phyloP scores from a whole-genome alignment of 2,797 vertebrate genomes.

The Buphagus erythrorhynchus region DNA sequence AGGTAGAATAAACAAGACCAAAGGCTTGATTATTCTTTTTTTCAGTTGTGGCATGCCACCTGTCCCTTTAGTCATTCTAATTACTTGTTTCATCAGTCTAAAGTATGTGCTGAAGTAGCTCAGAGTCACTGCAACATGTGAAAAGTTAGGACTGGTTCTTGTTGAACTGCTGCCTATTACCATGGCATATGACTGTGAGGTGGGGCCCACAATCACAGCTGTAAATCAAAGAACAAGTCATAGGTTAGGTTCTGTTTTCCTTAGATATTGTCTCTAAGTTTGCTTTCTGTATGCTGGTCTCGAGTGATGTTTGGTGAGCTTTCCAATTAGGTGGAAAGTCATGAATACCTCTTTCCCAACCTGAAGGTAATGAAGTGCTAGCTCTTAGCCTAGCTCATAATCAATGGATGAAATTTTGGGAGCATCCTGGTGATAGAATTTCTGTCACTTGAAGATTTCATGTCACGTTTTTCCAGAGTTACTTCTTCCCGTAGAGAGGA shows the following conservation, averaged over 20 bases:
- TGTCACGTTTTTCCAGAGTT: background rate
- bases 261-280: conserved; percentile 63
- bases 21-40: background rate
- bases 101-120: conserved; percentile 35
- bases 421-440: background rate
- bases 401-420: background rate
- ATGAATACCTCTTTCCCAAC: background rate
- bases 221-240: conserved; percentile 68
- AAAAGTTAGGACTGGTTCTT: background rate
- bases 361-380: background rate
- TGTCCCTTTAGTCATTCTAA: background rate
- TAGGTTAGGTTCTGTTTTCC: conserved; percentile 62
- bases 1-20: background rate
- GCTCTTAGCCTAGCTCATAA: background rate
- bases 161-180: conserved; percentile 47
- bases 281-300: background rate
- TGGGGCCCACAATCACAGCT: conserved; percentile 55
- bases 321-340: conserved; percentile 5
- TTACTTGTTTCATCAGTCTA: conserved; percentile 14
- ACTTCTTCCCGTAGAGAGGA: background rate
- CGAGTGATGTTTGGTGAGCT: background rate
- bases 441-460: background rate
- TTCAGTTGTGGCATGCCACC: background rate
- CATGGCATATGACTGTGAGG: conserved; percentile 45
- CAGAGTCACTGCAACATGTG: background rate